A percentile compares a stretch with the other conserved stretches of the same genome.
Conservation (phyloP, 2,113 vertebrate species). For the Bubo bubo region DNA sequence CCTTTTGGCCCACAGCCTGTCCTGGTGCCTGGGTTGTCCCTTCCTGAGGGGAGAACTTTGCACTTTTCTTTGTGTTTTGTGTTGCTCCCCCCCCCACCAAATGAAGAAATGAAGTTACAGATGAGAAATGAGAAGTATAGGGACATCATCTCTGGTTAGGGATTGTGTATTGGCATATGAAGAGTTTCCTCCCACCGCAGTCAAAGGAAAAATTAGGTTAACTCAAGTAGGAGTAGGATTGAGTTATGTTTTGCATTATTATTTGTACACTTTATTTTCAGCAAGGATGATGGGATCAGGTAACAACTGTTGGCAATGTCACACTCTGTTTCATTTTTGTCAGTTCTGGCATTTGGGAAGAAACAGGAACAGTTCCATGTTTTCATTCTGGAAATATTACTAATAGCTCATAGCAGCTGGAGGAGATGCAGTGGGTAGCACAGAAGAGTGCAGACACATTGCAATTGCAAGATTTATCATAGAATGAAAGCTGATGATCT, state of each 20-base stretch:
- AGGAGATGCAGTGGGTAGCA: neutral
- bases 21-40: neutral
- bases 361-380: neutral
- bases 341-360: neutral
- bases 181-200: neutral
- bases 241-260: neutral
- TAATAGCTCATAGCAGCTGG: neutral
- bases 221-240: neutral
- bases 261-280: neutral
- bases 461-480: neutral
- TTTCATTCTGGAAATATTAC: neutral
- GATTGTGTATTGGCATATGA: neutral
- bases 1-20: neutral
- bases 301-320: neutral
- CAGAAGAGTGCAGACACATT: neutral
- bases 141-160: neutral
- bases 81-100: accelerated
- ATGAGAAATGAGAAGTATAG: neutral
- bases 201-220: neutral
- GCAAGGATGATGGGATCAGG: neutral
- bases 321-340: neutral
- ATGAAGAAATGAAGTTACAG: neutral
- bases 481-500: neutral
- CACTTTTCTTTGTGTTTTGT: neutral
- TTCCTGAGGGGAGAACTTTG: neutral